A percentile compares a stretch with the other conserved stretches of the same genome.
phyloP scores from a whole-genome alignment of 1,140 invertebrate species.

The Rhynchophorus ferrugineus region DNA sequence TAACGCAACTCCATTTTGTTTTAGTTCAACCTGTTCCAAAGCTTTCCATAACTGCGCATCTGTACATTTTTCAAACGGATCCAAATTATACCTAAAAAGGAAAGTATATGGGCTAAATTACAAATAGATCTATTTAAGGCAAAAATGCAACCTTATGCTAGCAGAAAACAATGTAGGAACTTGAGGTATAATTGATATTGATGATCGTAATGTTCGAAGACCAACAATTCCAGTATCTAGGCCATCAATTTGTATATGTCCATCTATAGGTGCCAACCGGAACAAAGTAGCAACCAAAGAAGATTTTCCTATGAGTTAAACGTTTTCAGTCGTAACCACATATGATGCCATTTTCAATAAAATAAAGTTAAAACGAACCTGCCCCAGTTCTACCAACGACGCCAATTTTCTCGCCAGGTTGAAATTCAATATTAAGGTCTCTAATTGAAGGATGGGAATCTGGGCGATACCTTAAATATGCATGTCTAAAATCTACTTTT shows the following conservation, averaged over 20 bases:
- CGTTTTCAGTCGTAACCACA: neutral
- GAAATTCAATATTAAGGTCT: conserved; percentile 53
- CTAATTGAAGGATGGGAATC: conserved; percentile 55
- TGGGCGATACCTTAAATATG: conserved; percentile 50
- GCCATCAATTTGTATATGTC: conserved; percentile 64
- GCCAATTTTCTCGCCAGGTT: conserved; percentile 58
- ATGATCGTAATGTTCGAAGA: conserved; percentile 61
- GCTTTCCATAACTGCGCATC: conserved; percentile 60
- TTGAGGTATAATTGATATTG: conserved; percentile 81
- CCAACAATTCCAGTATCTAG: conserved; percentile 55
- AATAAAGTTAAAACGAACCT: no score
- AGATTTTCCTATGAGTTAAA: conserved; percentile 64
- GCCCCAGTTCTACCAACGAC: conserved; percentile 60
- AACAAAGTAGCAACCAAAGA: conserved; percentile 70
- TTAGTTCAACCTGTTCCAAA: conserved; percentile 45
- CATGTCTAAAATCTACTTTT: conserved; percentile 55
- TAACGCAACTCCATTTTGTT: conserved; percentile 25
- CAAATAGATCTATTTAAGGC: neutral
- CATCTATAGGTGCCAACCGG: conserved; percentile 55
- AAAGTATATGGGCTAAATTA: neutral
- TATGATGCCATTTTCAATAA: neutral
- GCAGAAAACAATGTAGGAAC: conserved; percentile 75
- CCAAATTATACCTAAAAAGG: conserved; percentile 71
- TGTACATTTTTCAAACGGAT: conserved; percentile 66
- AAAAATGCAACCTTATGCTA: conserved; percentile 50